A percentile compares a stretch with the other conserved stretches of the same genome.
Evolutionary conservation across 1,140 invertebrate genomes (phyloP).

Genomic region (Stenopsyche tienmushanensis): DNA sequence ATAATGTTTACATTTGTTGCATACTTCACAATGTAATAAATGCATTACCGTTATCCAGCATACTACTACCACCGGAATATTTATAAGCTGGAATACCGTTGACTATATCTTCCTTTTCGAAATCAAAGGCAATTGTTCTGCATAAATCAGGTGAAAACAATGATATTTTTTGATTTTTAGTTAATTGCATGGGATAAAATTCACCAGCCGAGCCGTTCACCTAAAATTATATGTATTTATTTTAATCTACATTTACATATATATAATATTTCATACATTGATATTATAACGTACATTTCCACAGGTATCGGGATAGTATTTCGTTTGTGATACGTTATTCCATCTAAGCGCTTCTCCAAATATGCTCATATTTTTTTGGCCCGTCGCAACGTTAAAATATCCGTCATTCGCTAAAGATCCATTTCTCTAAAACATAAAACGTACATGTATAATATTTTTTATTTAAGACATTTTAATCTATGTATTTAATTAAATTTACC

Average conservation of each 20-base stretch:
- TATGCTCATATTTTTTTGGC: constrained; percentile 57
- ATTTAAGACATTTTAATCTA: constrained; percentile 18
- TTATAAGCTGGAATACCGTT: constrained; percentile 60
- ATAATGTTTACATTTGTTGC: constrained; percentile 35
- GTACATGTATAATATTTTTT: constrained; percentile 1
- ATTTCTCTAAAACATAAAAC: constrained; percentile 63
- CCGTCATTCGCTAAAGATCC: constrained; percentile 71
- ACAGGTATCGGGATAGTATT: constrained; percentile 61
- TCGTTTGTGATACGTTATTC: constrained; percentile 64
- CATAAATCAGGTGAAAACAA: constrained; percentile 72
- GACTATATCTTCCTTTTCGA: constrained; percentile 53
- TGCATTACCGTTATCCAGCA: constrained; percentile 62
- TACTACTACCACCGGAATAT: constrained; percentile 56
- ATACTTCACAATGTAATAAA: constrained; percentile 47
- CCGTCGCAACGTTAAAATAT: constrained; percentile 72
- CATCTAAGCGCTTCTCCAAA: constrained; percentile 68
- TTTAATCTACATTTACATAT: not conserved
- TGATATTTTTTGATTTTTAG: constrained; percentile 58
- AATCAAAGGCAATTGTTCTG: constrained; percentile 61
- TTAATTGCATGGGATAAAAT: constrained; percentile 67
- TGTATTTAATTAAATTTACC: constrained; percentile 52
- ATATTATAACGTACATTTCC: constrained; percentile 47
- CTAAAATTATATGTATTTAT: constrained; percentile 33
- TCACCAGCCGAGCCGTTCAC: constrained; percentile 73
- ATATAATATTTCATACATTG: not conserved